Evolutionary conservation across 2,113 vertebrate species (phyloP), one percentile per base, ranked within the genome.

Genomic region (Epinephelus lanceolatus): DNA sequence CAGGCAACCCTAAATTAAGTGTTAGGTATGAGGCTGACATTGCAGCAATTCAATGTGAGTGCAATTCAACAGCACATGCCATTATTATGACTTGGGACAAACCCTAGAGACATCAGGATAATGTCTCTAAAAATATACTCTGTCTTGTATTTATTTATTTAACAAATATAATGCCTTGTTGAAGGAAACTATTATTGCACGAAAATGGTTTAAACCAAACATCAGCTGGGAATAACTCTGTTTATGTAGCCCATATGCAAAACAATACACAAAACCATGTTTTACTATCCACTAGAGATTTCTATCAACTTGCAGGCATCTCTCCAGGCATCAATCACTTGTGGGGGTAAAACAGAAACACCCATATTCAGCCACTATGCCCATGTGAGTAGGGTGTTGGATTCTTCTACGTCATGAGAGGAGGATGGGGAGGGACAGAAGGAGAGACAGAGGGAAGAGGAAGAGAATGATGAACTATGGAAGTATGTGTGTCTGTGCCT

Each of bases 401-500:
- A 8, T 33, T 59, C n/a, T 37, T 37, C 63, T 27, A 30, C 62
- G 17, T 59, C 8, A 4, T 2, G 67, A 25, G 23, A 78, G 42
- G 52, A 49, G 40, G 12, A 56, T 18, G 62, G 63, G 73, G 23
- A 79, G 69, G 52, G 71, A 80, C 10, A 55, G 60, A 56, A 33
- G 52, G 69, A 73, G 37, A 72, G 51, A 59, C 52, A 18, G 57
- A 53, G 27, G 23, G n/a, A 77, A 13, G 13, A 86, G 52, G 23
- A 63, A 40, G 51, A 78, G 33, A 73, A 23, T 57, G 81, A 78
- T 52, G 67, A 73, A 47, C 68, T 66, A 7, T 45, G 56, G 56
- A 59, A 30, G 71, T 33, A 60, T 63, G 63, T n/a, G 83, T 52
- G 67, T 59, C 80, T 94, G 89, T 72, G 59, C 75, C 93, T 95